These are phyloP conservation scores for Gymnopithys bicolor DNA, from an alignment of 2,797 vertebrate species.

Conservation along the genomic window DNA sequence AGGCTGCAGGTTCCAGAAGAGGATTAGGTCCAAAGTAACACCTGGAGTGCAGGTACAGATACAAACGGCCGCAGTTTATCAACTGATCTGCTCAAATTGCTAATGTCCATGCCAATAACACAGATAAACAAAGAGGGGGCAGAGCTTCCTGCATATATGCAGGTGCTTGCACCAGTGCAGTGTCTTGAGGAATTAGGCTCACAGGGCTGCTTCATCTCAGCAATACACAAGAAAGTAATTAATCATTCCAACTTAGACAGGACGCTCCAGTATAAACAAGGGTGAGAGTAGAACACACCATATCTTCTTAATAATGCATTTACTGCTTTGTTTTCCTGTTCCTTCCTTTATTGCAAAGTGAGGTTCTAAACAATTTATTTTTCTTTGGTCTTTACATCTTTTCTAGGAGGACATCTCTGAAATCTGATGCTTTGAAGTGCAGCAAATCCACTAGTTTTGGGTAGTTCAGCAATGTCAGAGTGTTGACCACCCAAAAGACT, in stretches of 20 bases:
- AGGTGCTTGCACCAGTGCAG: not conserved
- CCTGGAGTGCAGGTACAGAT: not conserved
- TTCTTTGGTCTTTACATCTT: not conserved
- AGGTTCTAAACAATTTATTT: not conserved
- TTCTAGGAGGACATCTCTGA: not conserved
- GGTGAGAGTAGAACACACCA: not conserved
- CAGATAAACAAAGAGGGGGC: not conserved
- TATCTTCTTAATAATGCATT: not conserved
- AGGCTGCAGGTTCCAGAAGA: not conserved
- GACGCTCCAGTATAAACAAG: not conserved
- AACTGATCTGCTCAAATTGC: not conserved
- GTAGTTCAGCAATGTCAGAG: not conserved
- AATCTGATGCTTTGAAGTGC: not conserved
- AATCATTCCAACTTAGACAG: not conserved
- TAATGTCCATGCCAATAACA: not conserved
- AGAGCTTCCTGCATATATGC: not conserved
- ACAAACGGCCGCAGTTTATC: not conserved
- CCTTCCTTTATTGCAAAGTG: not conserved
- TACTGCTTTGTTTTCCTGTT: not conserved
- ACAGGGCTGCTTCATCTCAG: not conserved
- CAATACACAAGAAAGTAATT: not conserved
- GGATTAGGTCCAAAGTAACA: not conserved
- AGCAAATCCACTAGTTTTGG: not conserved
- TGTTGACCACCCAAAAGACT: not conserved
- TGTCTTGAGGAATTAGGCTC: not conserved